Evolutionary conservation across 2,113 vertebrate genomes (phyloP), one percentile per base, ranked within the genome.

Genomic region (Pyrgilauda ruficollis): DNA sequence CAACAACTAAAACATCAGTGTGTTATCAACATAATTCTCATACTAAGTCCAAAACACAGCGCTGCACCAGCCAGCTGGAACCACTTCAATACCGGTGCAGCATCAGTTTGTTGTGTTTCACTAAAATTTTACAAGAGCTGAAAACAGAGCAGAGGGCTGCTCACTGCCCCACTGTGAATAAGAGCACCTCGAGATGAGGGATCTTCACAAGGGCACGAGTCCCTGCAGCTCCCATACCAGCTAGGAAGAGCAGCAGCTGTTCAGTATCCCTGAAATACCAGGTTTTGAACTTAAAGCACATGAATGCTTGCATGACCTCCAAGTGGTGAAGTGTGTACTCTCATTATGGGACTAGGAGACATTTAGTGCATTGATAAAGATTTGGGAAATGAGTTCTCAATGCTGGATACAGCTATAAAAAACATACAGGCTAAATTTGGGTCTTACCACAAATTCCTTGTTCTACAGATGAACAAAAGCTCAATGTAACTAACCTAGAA

Each of bases 301-400:
- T 50, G 90, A 92, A 70, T 62, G 28, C 73, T 92, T 53, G 33
- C 49, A 66, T 75, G 72, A 92, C 46, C 85, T 91, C 47, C 47
- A 82, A 72, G 35, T 78, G 46, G 52, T 91, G 27, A 76, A 81
- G 56, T 35, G 44, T 55, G 46, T 61, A 41, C 84, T 90, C 41
- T 37, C 31, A 31, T 56, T 78, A 59, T 63, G 55, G 11, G 61
- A 64, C 26, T 31, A 23, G 43, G 6, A 87, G 58, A n/a, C 49
- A 87, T 76, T 91, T 81, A 79, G 47, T 91, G 64, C 46, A 69
- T 80, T 80, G 64, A 49, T 55, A 92, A 79, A 90, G 49, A 88
- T 78, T 76, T 46, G 63, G 37, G 68, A 86, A 96, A 88, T 9
- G 1, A 88, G 70, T 93, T 96, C 18, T 43, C 84, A 76, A 63